Percentiles rank a stretch among this genome's conserved stretches.
Evolutionary conservation across 2,888 invertebrate species (phyloP).

Genomic region (Rotaria macrura): DNA sequence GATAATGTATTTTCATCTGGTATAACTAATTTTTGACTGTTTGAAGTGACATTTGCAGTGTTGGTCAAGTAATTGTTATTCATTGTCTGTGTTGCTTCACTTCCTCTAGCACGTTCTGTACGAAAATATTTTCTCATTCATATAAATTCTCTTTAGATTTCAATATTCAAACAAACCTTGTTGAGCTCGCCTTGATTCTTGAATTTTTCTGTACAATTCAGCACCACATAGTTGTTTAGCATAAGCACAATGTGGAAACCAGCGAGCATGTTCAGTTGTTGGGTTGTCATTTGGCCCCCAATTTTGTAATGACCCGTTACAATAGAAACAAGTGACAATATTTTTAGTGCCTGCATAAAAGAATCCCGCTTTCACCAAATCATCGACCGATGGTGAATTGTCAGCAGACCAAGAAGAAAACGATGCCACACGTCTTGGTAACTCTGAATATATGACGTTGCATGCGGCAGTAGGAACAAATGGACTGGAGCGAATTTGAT

Average conservation of each 20-base stretch:
- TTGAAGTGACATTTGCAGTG: neutral
- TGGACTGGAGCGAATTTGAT: neutral
- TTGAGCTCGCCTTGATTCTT: neutral
- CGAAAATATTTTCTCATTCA: neutral
- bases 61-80: neutral
- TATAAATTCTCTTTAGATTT: neutral
- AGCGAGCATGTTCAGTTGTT: neutral
- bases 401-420: neutral
- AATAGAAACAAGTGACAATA: neutral
- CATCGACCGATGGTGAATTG: neutral
- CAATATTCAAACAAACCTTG: neutral
- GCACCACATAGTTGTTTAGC: neutral
- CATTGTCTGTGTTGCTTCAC: neutral
- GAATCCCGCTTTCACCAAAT: neutral
- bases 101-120: neutral
- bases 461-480: neutral
- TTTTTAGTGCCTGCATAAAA: neutral
- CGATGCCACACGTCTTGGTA: neutral
- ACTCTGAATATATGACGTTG: neutral
- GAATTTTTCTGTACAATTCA: neutral
- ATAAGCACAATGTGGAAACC: slow-evolving; percentile 17
- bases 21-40: neutral
- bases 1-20: neutral
- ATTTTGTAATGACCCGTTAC: neutral
- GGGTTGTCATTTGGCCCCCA: slow-evolving; percentile 14